Conservation (phyloP, 2,797 vertebrate genomes). For the Neosilurus mollespiculum region DNA sequence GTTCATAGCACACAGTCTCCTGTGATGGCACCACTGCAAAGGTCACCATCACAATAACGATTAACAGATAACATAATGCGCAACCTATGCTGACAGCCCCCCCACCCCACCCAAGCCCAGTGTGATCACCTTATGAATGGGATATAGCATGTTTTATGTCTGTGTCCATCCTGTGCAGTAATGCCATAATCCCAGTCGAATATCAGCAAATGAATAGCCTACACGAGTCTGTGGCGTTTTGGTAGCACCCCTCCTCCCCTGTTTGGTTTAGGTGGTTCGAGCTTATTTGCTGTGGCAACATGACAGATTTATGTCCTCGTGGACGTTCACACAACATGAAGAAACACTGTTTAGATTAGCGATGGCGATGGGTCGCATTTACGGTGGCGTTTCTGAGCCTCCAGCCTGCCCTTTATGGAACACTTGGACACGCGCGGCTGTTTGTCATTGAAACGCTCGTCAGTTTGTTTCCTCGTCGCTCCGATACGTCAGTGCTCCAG, state of each 20-base stretch:
- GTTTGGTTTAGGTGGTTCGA: slow-evolving; percentile 73
- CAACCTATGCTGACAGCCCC: background rate
- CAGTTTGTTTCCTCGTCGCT: slow-evolving; percentile 59
- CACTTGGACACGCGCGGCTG: slow-evolving; percentile 67
- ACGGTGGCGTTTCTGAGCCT: slow-evolving; percentile 52
- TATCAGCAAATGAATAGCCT: slow-evolving; percentile 36
- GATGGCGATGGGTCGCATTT: slow-evolving; percentile 68
- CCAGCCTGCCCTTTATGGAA: slow-evolving; percentile 30
- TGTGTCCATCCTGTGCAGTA: slow-evolving; percentile 12
- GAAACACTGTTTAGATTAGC: slow-evolving; percentile 72
- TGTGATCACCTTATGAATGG: slow-evolving; percentile 13
- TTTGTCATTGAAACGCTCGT: slow-evolving; percentile 77
- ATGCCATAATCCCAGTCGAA: slow-evolving; percentile 15
- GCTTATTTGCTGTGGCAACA: slow-evolving; percentile 85
- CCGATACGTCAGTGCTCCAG: slow-evolving; percentile 71
- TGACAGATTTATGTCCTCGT: slow-evolving; percentile 77
- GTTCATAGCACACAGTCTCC: background rate
- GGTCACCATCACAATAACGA: slow-evolving; percentile 3
- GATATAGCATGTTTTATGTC: background rate
- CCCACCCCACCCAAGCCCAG: background rate
- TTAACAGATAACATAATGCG: background rate
- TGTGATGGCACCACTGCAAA: background rate
- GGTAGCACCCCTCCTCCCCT: slow-evolving; percentile 36
- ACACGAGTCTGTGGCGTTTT: slow-evolving; percentile 37
- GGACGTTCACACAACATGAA: slow-evolving; percentile 80